These are phyloP conservation scores for Phocides pigmalion DNA, from an alignment of 1,140 invertebrate species.

Conservation along the genomic window DNA sequence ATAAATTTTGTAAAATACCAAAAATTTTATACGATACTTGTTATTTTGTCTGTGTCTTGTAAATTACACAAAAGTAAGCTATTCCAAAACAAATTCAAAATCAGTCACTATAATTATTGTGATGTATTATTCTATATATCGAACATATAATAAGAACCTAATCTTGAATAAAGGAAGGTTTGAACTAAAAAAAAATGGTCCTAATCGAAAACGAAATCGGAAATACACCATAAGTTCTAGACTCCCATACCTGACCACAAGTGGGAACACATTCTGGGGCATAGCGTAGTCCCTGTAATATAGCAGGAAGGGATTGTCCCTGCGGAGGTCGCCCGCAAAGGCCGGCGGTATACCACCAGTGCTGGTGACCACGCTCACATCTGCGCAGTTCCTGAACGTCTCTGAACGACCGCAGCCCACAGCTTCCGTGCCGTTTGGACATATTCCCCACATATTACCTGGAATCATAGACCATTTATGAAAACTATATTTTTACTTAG, in stretches of 20 bases:
- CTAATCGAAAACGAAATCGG: too few species aligned
- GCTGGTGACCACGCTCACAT: constrained; percentile 91
- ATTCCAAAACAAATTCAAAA: too few species aligned
- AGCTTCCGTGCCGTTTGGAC: constrained; percentile 92
- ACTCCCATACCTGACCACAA: constrained; percentile 87
- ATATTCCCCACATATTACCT: constrained; percentile 95
- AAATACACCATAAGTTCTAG: too few species aligned
- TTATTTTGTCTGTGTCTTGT: too few species aligned
- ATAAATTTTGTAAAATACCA: too few species aligned
- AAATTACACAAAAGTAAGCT: too few species aligned
- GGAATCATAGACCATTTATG: constrained; percentile 6
- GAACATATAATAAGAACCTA: too few species aligned
- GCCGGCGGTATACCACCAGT: constrained; percentile 88
- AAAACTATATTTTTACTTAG: background rate
- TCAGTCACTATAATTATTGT: too few species aligned
- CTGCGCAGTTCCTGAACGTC: constrained; percentile 95
- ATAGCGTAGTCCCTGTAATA: constrained; percentile 88
- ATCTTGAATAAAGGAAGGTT: too few species aligned
- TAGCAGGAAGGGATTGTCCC: constrained; percentile 89
- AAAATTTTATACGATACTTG: too few species aligned
- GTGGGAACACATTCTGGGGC: constrained; percentile 86
- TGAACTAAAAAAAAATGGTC: too few species aligned
- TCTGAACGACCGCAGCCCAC: constrained; percentile 94
- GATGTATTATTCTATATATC: too few species aligned
- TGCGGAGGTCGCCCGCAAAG: constrained; percentile 84